phyloP scores from a whole-genome alignment of 2,797 vertebrate genomes.

The Hipposideros larvatus region DNA sequence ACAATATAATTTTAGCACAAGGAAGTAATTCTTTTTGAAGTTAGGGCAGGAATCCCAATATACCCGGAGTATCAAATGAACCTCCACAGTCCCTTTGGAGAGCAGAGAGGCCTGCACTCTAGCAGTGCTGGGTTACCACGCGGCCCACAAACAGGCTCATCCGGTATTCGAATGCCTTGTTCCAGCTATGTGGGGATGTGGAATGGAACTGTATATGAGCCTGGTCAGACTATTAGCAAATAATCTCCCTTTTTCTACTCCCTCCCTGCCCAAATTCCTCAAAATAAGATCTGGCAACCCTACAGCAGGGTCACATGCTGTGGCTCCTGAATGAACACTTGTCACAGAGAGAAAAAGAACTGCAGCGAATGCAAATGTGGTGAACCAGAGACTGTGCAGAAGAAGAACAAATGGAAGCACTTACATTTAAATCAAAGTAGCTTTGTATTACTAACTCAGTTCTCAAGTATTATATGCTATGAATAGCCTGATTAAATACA shows the following conservation, averaged over 20 bases:
- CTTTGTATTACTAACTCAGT: neutral
- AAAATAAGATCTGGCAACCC: constrained; percentile 55
- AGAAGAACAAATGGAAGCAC: neutral
- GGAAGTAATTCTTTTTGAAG: neutral
- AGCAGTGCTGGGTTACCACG: neutral
- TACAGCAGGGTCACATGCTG: constrained; percentile 21
- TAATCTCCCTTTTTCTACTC: constrained; percentile 21
- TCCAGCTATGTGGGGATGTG: neutral
- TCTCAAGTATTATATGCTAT: neutral
- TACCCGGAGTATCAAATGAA: neutral
- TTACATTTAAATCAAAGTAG: neutral
- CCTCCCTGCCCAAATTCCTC: constrained; percentile 50
- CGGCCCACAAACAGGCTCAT: neutral
- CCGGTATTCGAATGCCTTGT: neutral
- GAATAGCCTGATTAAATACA: neutral
- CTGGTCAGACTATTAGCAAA: neutral
- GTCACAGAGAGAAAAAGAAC: neutral
- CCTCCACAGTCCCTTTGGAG: neutral
- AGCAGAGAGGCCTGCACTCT: neutral
- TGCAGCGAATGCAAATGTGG: constrained; percentile 7
- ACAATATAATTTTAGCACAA: neutral
- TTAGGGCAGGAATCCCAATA: neutral
- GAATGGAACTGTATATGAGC: neutral
- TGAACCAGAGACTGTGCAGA: neutral
- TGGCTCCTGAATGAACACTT: constrained; percentile 62